Evolutionary conservation across 2,888 invertebrate genomes (phyloP).

Genomic region (Syrista parreyssii): DNA sequence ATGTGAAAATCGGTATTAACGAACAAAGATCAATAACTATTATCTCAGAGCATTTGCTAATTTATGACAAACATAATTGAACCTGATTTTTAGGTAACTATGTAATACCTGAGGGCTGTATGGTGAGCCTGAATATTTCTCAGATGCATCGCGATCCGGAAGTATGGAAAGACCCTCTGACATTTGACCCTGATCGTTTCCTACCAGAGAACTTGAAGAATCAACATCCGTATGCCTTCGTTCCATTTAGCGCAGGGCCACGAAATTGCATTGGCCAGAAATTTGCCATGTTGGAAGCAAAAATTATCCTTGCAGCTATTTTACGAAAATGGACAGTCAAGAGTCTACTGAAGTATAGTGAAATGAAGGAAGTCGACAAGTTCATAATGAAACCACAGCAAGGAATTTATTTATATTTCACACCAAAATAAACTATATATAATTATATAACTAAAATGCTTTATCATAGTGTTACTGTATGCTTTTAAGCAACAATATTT

Average conservation of each 20-base stretch:
- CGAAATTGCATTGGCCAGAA: slow-evolving; percentile 58
- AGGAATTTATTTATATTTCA: slow-evolving; percentile 4
- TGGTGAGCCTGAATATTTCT: slow-evolving; percentile 61
- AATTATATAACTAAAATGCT: too few relatives aligned
- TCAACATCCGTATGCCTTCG: slow-evolving; percentile 52
- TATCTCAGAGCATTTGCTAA: not conserved
- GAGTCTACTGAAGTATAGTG: slow-evolving; percentile 37
- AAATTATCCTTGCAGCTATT: slow-evolving; percentile 40
- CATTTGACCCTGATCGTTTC: slow-evolving; percentile 66
- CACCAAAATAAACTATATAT: not conserved
- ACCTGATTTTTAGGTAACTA: slow-evolving; percentile 51
- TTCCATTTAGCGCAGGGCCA: slow-evolving; percentile 58
- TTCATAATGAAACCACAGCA: slow-evolving; percentile 41
- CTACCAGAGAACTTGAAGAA: slow-evolving; percentile 56
- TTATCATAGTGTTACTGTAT: too few relatives aligned
- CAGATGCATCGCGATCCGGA: slow-evolving; percentile 67
- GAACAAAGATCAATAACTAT: not conserved
- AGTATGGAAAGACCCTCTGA: slow-evolving; percentile 67
- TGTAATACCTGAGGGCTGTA: slow-evolving; percentile 63
- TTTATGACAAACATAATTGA: not conserved
- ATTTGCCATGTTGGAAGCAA: slow-evolving; percentile 45
- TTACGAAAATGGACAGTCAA: slow-evolving; percentile 46
- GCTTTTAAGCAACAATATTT: too few relatives aligned
- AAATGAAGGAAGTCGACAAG: slow-evolving; percentile 33
- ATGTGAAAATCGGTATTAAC: slow-evolving; percentile 62